phyloP scores from a whole-genome alignment of 2,888 invertebrate species.

The Trachelus iudaicus region DNA sequence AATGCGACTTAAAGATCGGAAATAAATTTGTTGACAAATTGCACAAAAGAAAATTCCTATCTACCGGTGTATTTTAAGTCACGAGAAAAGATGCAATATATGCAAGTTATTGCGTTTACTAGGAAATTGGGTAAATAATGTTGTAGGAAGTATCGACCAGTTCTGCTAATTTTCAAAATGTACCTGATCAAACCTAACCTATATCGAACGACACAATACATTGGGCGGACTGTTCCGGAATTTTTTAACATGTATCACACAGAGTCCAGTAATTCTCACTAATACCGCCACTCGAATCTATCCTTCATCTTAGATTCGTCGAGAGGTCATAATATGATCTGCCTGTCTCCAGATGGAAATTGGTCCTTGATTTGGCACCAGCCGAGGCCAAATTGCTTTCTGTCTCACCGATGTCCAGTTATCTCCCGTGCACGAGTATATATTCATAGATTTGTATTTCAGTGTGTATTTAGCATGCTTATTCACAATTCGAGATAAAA shows the following conservation, averaged over 20 bases:
- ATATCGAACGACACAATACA: not conserved
- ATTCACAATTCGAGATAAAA: not conserved
- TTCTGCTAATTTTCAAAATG: not conserved
- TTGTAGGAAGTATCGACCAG: not conserved
- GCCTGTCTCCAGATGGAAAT: slow-evolving; percentile 24
- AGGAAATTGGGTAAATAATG: not conserved
- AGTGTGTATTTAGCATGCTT: not conserved
- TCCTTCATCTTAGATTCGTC: slow-evolving; percentile 11
- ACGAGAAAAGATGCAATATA: not conserved
- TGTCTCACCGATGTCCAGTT: slow-evolving; percentile 31
- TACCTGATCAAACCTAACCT: not conserved
- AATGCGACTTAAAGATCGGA: not conserved
- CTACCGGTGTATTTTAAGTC: not conserved
- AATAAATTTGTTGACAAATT: not conserved
- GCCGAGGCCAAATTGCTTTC: slow-evolving; percentile 50
- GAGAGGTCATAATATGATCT: slow-evolving; percentile 11
- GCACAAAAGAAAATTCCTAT: not conserved
- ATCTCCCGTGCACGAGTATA: not conserved
- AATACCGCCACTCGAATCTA: slow-evolving; percentile 1
- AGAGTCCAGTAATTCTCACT: not conserved
- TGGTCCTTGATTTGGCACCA: slow-evolving; percentile 48
- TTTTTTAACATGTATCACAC: not conserved
- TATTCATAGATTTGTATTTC: not conserved
- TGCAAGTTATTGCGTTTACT: not conserved
- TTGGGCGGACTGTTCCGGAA: not conserved